Evolutionary conservation across 2,888 invertebrate genomes (phyloP).

Genomic region (Baccha elongata): DNA sequence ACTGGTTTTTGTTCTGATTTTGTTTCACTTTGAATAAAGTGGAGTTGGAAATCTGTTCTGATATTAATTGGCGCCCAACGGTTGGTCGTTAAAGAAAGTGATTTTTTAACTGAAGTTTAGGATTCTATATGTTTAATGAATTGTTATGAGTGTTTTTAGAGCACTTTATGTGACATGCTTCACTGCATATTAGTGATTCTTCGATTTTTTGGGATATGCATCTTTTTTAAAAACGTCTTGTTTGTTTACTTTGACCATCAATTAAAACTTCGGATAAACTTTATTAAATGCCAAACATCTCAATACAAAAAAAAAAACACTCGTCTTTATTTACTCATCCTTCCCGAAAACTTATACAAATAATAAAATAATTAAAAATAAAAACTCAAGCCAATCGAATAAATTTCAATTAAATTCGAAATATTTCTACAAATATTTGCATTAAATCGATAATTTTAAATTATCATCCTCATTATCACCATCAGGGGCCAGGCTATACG

Average conservation of each 20-base stretch:
- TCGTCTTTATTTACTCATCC: not conserved
- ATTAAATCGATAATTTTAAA: slow-evolving; percentile 56
- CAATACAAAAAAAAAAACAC: not conserved
- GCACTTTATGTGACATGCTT: no score
- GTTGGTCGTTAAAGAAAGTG: not conserved
- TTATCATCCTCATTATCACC: slow-evolving; percentile 49
- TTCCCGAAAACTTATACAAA: slow-evolving; percentile 14
- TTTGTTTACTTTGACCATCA: no score
- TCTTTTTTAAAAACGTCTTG: no score
- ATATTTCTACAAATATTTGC: slow-evolving; percentile 64
- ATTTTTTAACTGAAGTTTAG: not conserved
- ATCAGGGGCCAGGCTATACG: not conserved
- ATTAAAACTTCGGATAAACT: no score
- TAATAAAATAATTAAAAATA: not conserved
- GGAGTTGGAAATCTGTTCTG: no score
- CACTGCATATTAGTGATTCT: no score
- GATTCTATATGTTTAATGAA: no score
- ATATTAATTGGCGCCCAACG: not conserved
- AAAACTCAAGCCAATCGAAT: slow-evolving; percentile 40
- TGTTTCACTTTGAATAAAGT: no score
- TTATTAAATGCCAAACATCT: no score
- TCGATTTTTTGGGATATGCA: no score
- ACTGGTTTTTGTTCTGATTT: slow-evolving; percentile 12
- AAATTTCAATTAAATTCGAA: slow-evolving; percentile 67
- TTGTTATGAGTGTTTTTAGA: no score